Evolutionary conservation across 2,113 vertebrate species (phyloP), one percentile per base, ranked within the genome.

Genomic region (Tapirus terrestris): DNA sequence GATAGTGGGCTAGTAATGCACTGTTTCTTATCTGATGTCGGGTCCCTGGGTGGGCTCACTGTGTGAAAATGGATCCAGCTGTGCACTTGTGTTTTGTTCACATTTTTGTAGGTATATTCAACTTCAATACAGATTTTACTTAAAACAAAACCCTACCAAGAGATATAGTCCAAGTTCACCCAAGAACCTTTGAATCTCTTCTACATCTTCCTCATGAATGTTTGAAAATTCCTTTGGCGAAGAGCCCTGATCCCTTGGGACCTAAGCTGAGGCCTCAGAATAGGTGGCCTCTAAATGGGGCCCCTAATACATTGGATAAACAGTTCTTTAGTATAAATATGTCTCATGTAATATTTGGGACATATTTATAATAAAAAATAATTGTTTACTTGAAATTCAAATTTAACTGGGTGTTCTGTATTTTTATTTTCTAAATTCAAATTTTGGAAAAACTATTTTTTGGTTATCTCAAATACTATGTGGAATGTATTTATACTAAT

Each of bases 341-440:
- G 56, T 29, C 45, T n/a, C 25, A 53, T 39, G 27, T 76, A 70
- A 73, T 81, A 73, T n/a, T 68, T 45, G 5, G 18, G 39, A 73
- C n/a, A 43, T 31, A 76, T 31, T 83, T 48, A 56, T 53, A 85
- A 20, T 76, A 43, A 63, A 96, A 48, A 87, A 56, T 53, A 61
- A 63, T 45, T 77, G 17, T 45, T 85, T 68, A 72, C 36, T 31
- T 84, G 29, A 97, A 95, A 91, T 91, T 76, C 29, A 96, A 17
- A 79, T 63, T 85, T 85, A 88, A 80, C 13, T 75, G 51, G 10
- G 18, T 6, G 18, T 58, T 48, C 70, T 84, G 9, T 36, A 80
- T 95, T 96, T 92, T 82, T 89, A 73, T 73, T 84, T 91, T 36
- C 80, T 97, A 88, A 70, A 88, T 94, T 94, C n/a, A 87, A 70